Evolutionary conservation across 2,888 invertebrate genomes (phyloP).

Genomic region (Drosophila picticornis): DNA sequence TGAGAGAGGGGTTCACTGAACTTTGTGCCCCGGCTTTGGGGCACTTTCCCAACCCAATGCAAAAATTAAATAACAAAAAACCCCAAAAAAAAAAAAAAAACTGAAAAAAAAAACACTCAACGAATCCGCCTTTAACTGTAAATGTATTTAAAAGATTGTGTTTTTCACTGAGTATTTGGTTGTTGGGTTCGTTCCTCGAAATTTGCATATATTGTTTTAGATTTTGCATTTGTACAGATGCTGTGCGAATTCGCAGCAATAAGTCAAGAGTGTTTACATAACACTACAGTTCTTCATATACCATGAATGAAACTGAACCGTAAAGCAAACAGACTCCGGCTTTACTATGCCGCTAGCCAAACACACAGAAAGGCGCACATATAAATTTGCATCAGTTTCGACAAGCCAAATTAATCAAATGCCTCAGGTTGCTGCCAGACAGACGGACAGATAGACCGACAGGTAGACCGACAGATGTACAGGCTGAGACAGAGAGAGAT

Average conservation of each 20-base stretch:
- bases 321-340: slow-evolving; percentile 72
- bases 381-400: slow-evolving; percentile 73
- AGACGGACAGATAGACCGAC: slow-evolving; percentile 2
- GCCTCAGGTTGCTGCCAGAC: slow-evolving; percentile 46
- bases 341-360: slow-evolving; percentile 40
- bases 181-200: slow-evolving; percentile 49
- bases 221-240: slow-evolving; percentile 55
- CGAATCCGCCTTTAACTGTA: slow-evolving; percentile 76
- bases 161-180: slow-evolving; percentile 34
- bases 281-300: slow-evolving; percentile 59
- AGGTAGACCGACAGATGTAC: background rate
- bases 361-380: background rate
- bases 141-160: slow-evolving; percentile 70
- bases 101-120: slow-evolving; percentile 48
- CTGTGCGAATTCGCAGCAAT: slow-evolving; percentile 57
- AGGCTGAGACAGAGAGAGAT: background rate
- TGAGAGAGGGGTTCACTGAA: slow-evolving; percentile 68
- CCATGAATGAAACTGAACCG: slow-evolving; percentile 79
- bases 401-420: slow-evolving; percentile 71
- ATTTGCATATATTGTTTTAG: slow-evolving; percentile 71
- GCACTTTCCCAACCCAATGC: slow-evolving; percentile 72
- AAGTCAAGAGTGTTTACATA: slow-evolving; percentile 73
- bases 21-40: slow-evolving; percentile 60
- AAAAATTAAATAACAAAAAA: slow-evolving; percentile 40
- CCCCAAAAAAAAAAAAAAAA: slow-evolving; percentile 7